Base-by-base conservation (phyloP, 30 jellyfish, hydroid and myxozoan genomes). In the Calvadosia cruxmelitensis region DNA sequence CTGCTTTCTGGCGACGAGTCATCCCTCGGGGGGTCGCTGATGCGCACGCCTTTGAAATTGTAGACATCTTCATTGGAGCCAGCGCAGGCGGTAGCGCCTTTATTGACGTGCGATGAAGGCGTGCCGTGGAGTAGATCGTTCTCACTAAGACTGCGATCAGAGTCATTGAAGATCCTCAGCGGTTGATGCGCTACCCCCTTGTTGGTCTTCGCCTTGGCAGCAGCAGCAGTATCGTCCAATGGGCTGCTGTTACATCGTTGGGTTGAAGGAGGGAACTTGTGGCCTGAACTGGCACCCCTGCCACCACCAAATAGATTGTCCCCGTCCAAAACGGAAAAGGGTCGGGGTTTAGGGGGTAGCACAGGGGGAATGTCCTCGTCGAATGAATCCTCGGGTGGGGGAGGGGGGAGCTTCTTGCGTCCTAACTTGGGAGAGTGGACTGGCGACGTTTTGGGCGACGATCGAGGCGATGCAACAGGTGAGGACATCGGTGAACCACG, bases 401-500 rank as follows among this genome's bases (percentile, higher is more conserved):
- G 93, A 13, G 86, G 93, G n/a, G 93, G 93, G 3, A 69, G 48
- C 27, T 67, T 70, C 31, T 79, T 67, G 12, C 78, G 26, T 5
- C 29, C 36, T 31, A 27, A 28, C 25, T 48, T 29, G 24, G 95
- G 93, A 25, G 84, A 71, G 0, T 77, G 76, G 24, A 68, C 66
- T 1, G 87, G 95, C 29, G 95, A 84, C 13, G 86, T 65, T 73
- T 63, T 80, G 13, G 97, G 89, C 20, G 94, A 33, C 26, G 52
- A 31, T 35, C 57, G 27, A 16, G 96, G 96, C 0, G 96, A 86
- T 13, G 78, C 65, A 2, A 74, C 73, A 34, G 97, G 97, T 27
- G 97, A 75, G 2, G 77, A 3, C 27, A 77, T 52, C 16, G 97
- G 97, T 7, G 94, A 79, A 67, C 73, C 78, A 16, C 90, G 71